Base-by-base conservation (phyloP, 2,888 invertebrate genomes). In the Listrodromus nycthemerus region DNA sequence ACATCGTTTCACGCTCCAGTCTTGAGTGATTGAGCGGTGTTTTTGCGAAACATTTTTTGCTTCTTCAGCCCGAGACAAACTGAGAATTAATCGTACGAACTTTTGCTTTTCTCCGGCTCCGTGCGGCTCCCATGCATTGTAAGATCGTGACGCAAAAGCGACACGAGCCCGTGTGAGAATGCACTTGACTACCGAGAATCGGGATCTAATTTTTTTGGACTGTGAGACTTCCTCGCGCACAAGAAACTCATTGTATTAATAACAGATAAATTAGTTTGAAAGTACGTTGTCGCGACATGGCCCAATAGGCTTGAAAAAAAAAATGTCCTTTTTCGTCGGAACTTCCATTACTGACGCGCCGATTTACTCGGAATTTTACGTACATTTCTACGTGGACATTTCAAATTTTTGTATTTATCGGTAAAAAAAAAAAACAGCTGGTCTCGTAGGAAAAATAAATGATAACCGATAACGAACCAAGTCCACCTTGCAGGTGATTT, bases 121-220 rank as follows among this genome's bases (percentile, higher is more conserved):
- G 24, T 24, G 21, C 13, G 21, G 55, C 55, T 55, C 55, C 55
- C 55, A 55, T 55, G 55, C 55, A 24, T 55, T 55, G 21, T 55
- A 24, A 21, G 24, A 55, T 21, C 10, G 24, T 55, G 55, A 55
- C 21, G 55, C 55, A 55, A 55, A 55, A 55, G 55, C 55, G 55
- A 55, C 24, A 55, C 55, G 10, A 10, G 55, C 55, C 24, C 55
- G 55, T 21, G 55, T 55, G 55, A 55, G 55, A 55, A 55, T 55
- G 55, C 55, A 55, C 55, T 55, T 55, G 55, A 55, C 55, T 21
- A 21, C 55, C 55, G 21, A 24, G 55, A 24, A 55, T 55, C 55
- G 13, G 24, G 24, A 41, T 41, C 41, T 41, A 16, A 41, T 41
- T 55, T 55, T 50, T 55, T 55, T 24, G 21, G 24, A 55, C 24